These are phyloP conservation scores for Trypoxylus dichotomus DNA, from an alignment of 1,140 invertebrate species.

Conservation along the genomic window DNA sequence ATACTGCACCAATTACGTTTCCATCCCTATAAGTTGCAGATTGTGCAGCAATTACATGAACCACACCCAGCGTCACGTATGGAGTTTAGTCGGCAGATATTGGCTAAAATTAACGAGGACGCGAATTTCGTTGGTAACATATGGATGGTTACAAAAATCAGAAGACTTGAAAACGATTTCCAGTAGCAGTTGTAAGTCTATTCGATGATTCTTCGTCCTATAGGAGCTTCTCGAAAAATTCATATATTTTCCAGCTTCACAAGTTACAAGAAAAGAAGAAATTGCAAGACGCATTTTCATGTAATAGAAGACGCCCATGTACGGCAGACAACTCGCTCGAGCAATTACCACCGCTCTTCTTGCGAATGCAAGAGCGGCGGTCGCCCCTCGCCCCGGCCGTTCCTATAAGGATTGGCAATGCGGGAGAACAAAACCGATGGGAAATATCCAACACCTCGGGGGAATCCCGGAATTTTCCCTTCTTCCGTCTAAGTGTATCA, in stretches of 20 bases:
- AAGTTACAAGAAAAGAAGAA: background rate
- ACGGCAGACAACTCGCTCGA: background rate
- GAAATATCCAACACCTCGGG: slow-evolving; percentile 4
- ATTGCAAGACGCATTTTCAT: background rate
- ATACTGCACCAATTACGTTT: no score
- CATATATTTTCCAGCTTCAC: no score
- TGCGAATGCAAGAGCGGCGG: background rate
- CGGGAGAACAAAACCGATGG: slow-evolving; percentile 12
- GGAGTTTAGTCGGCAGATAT: no score
- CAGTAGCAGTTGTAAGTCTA: no score
- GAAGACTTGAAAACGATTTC: background rate
- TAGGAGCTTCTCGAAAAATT: no score
- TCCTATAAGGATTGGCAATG: background rate
- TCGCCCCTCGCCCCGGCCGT: background rate
- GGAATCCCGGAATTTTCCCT: background rate
- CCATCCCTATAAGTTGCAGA: no score
- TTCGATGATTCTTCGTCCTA: no score
- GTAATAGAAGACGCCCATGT: background rate
- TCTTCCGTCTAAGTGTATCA: background rate
- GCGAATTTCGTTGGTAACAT: no score
- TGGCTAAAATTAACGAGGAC: no score
- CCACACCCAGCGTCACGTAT: no score
- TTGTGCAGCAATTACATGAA: no score
- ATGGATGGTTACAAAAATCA: no score
- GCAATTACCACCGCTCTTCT: background rate